Base-by-base conservation (phyloP, 2,113 vertebrate genomes). In the Channa maculata region DNA sequence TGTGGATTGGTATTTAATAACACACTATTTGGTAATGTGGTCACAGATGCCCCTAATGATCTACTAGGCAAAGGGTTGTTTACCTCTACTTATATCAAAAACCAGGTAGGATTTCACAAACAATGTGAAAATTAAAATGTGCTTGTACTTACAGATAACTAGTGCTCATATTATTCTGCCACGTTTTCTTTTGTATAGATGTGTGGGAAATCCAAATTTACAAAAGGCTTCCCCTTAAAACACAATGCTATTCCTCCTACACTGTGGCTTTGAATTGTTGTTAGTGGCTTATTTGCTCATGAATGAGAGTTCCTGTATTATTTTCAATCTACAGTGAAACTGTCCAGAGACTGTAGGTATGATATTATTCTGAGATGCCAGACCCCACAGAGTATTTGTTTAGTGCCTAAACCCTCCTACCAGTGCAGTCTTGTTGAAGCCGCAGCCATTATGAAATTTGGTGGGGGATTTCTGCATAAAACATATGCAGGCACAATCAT, bases 11-110 rank as follows among this genome's bases (percentile, higher is more conserved):
- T 24, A 24, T 84, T 92, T 92, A 91, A 79, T 90, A 73, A 90
- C 54, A 85, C 89, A 87, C 88, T 90, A 89, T 83, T 92, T 93
- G 86, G 84, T 83, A 89, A 88, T 82, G 77, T 91, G 89, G 85
- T 91, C 87, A 86, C 39, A 14, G 54, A 77, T 33, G 36, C 62
- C 54, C 78, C 24, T 15, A 24, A 84, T 51, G 48, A 65, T 68
- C 53, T 9, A 41, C 38, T 24, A 59, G 75, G 72, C 49, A 41
- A 4, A 54, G 9, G 15, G 62, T 54, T 55, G 65, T 69, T 71
- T 48, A 65, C 12, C 51, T 41, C 50, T 65, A 33, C 36, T 59
- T 2, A 61, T 76, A 36, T 81, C 58, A 61, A 60, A n/a, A 63
- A 63, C 11, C 57, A n/a, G 24, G 10, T 57, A 54, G 77, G 57